Evolutionary conservation across 64 coral and sea anemone genomes (phyloP).

Genomic region (Catalaphyllia jardinei): DNA sequence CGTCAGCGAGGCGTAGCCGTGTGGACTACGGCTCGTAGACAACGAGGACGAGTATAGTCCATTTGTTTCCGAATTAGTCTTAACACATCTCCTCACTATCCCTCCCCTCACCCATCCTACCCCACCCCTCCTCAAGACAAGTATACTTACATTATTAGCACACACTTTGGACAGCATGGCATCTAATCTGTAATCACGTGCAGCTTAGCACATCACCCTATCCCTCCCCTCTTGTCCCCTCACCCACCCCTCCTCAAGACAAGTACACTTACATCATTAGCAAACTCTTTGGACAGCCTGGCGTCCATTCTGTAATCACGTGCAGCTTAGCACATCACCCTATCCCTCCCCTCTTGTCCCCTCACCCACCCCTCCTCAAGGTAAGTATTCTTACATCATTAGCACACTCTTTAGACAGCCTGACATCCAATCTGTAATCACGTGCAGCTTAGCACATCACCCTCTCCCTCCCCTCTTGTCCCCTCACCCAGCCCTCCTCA

Average conservation of each 20-base stretch:
- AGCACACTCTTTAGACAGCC: conserved; percentile 55
- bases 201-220: conserved; percentile 63
- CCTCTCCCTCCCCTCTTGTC: too few species aligned
- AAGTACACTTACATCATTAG: conserved; percentile 41
- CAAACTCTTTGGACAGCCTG: conserved; percentile 51
- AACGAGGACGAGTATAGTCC: too few species aligned
- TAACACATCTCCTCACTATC: neutral
- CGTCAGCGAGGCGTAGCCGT: too few species aligned
- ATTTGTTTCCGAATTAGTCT: too few species aligned
- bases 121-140: neutral
- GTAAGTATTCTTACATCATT: conserved; percentile 37
- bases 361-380: neutral
- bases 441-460: conserved; percentile 66
- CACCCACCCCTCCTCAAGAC: neutral
- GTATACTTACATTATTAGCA: conserved; percentile 40
- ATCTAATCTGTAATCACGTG: conserved; percentile 77
- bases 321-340: conserved; percentile 65
- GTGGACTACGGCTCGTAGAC: too few species aligned
- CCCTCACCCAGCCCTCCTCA: neutral
- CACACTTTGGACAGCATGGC: conserved; percentile 63
- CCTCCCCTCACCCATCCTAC: neutral
- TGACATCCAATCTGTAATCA: conserved; percentile 77
- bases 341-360: too few species aligned
- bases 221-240: too few species aligned
- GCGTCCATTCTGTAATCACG: conserved; percentile 78